phyloP scores from a whole-genome alignment of 2,113 vertebrate genomes.

The Pholis gunnellus region DNA sequence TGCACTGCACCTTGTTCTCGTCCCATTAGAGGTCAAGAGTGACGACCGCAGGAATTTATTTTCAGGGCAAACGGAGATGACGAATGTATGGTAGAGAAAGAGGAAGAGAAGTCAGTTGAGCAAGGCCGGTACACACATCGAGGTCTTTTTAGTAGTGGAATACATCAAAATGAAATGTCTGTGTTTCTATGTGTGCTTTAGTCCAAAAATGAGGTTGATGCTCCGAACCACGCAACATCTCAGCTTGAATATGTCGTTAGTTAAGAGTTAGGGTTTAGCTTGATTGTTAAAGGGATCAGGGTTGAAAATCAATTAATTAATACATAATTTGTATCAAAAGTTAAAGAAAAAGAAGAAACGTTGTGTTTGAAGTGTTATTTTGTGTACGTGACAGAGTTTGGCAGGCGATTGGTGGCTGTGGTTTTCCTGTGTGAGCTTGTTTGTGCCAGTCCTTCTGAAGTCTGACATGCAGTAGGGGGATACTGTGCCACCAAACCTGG shows the following conservation, averaged over 20 bases:
- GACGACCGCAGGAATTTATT: constrained; percentile 4
- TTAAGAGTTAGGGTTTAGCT: background rate
- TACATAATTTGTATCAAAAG: background rate
- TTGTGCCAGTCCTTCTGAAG: constrained; percentile 60
- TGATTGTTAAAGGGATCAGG: background rate
- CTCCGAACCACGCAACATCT: background rate
- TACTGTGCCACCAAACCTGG: constrained; percentile 61
- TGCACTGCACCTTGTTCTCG: background rate
- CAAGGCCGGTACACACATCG: background rate
- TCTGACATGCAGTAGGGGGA: constrained; percentile 46
- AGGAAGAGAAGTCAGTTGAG: background rate
- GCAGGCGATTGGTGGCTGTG: constrained; percentile 20
- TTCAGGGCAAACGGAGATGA: constrained; percentile 12
- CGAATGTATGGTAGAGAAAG: background rate
- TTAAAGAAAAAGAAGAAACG: background rate
- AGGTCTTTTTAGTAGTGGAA: constrained; percentile 11
- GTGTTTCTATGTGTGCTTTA: background rate
- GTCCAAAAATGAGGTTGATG: background rate
- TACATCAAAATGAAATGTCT: too few relatives aligned
- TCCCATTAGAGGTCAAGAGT: background rate
- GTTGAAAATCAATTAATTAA: background rate
- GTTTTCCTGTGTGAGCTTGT: constrained; percentile 11
- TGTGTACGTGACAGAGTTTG: constrained; percentile 15
- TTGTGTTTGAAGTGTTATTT: background rate
- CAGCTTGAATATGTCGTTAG: background rate